A percentile compares a stretch with the other conserved stretches of the same genome.
Conservation (phyloP, 2,888 invertebrate genomes). For the Brenthis hecate region DNA sequence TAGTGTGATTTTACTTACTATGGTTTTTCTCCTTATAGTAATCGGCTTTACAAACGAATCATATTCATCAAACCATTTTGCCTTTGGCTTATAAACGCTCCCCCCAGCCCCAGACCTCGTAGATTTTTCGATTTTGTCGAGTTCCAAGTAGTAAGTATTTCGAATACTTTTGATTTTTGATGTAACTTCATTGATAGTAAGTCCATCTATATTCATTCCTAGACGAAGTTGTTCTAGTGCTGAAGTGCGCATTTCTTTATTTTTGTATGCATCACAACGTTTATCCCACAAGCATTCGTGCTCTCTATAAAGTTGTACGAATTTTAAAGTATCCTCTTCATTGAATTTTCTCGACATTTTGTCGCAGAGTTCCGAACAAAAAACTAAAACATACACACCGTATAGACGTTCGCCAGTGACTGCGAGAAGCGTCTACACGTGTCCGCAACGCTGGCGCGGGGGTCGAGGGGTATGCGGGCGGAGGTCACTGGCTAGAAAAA, state of each 20-base stretch:
- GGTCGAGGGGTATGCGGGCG: slow-evolving; percentile 37
- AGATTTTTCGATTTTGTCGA: no score
- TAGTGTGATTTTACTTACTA: no score
- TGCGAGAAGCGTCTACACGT: slow-evolving; percentile 38
- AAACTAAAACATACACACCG: no score
- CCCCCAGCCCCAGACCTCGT: no score
- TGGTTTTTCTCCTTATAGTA: no score
- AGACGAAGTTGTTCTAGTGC: slow-evolving; percentile 40
- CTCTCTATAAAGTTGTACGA: slow-evolving; percentile 36
- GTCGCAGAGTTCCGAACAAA: no score
- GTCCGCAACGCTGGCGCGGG: slow-evolving; percentile 41
- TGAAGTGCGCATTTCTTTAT: slow-evolving; percentile 43
- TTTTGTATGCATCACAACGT: slow-evolving; percentile 41
- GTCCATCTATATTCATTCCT: slow-evolving; percentile 35
- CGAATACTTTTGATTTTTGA: slow-evolving; percentile 40
- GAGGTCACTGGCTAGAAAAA: slow-evolving; percentile 42
- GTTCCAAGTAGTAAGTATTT: slow-evolving; percentile 38
- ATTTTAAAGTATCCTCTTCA: slow-evolving; percentile 15
- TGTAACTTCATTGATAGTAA: neutral
- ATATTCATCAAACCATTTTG: no score
- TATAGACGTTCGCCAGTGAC: neutral
- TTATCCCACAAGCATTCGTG: slow-evolving; percentile 44
- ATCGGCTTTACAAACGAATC: no score
- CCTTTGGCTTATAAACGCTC: no score
- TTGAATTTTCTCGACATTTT: no score